Evolutionary conservation across 1,140 invertebrate genomes (phyloP), one percentile per base, ranked within the genome.

Genomic region (Diabrotica undecimpunctata): DNA sequence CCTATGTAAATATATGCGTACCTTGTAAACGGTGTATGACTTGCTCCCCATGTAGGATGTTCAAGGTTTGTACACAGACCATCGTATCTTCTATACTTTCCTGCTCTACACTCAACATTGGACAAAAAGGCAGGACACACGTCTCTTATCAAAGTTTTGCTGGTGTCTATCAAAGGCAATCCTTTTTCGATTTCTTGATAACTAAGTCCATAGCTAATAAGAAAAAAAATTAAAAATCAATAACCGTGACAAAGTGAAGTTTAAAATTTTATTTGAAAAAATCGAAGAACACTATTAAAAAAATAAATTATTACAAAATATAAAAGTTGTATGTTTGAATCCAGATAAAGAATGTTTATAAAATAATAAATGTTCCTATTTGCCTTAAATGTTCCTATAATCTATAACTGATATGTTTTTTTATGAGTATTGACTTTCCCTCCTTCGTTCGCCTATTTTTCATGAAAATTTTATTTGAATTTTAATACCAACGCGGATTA

Each of bases 41-140:
- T 86, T n/a, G 91, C 86, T 0, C 95, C 95, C 94, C 94, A 96
- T 0, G 90, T 90, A 0, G 95, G 94, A 81, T 96, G 87, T 53
- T 92, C 83, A 50, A 96, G 80, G 77, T 98, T 98, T 65, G 95
- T 98, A 79, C 95, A 98, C 7, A 95, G 87, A 0, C 95, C 96
- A 79, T 96, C 94, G 61, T 90, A 86, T 6, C 93, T 83, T 4
- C 96, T 83, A 79, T 96, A 98, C 74, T 96, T 95, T n/a, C 92
- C 92, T 5, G 92, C 85, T 14, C 89, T 83, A 72, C 94, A 96
- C 77, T 95, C 90, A 1, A 95, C 91, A 62, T 92, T 90, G 0
- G 90, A 89, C 69, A 96, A 84, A 76, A 92, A 94, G 0, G 92
- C 89, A 5, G 94, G 94, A 75, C 94, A 97, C 0, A 94, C 86